Evolutionary conservation across 2,888 invertebrate genomes (phyloP).

Genomic region (Nesidiocoris tenuis): DNA sequence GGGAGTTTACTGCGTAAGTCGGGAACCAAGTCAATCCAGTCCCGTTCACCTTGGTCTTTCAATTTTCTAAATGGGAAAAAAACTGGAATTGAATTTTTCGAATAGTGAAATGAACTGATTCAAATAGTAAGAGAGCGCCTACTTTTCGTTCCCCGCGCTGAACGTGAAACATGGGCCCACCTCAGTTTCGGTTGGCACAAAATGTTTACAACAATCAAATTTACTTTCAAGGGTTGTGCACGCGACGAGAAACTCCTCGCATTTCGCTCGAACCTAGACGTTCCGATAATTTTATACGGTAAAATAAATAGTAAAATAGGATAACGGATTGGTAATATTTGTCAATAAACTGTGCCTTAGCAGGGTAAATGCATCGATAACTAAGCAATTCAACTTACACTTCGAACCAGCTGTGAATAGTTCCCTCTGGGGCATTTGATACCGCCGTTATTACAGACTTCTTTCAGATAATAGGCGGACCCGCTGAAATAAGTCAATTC

Average conservation of each 20-base stretch:
- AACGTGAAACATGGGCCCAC: conserved; percentile 69
- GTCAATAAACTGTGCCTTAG: too few species aligned
- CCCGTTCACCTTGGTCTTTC: conserved; percentile 6
- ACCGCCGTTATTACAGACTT: conserved; percentile 50
- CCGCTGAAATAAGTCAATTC: conserved; percentile 71
- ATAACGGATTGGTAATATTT: too few species aligned
- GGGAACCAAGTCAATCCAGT: conserved; percentile 13
- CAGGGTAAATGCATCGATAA: too few species aligned
- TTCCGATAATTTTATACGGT: too few species aligned
- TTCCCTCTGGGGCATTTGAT: conserved; percentile 61
- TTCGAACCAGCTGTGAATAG: conserved; percentile 63
- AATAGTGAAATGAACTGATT: neutral
- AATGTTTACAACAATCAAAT: conserved; percentile 70
- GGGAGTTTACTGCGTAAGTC: conserved; percentile 1
- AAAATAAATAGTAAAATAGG: too few species aligned
- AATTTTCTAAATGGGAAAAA: neutral
- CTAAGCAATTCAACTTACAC: too few species aligned
- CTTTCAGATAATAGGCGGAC: conserved; percentile 60
- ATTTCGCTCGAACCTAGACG: conserved; percentile 57
- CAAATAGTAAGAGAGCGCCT: conserved; percentile 39
- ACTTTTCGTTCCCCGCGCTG: conserved; percentile 63
- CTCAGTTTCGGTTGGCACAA: conserved; percentile 67
- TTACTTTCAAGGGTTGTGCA: conserved; percentile 60
- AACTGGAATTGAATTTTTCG: too few species aligned
- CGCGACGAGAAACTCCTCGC: conserved; percentile 60